Evolutionary conservation across 2,797 vertebrate genomes (phyloP).

Genomic region (Todus mexicanus): DNA sequence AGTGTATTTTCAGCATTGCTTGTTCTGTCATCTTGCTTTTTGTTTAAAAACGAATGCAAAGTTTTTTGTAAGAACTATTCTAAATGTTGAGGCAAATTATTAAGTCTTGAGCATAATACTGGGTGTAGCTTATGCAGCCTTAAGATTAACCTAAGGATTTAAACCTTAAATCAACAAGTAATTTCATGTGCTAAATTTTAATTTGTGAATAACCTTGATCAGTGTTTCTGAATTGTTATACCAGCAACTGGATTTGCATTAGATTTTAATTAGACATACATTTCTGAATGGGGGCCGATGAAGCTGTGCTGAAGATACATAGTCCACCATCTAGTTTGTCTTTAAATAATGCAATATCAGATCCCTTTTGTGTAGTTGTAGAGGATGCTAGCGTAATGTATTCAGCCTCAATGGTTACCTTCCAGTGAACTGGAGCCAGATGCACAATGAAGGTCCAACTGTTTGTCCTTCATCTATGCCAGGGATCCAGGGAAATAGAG

Average conservation of each 20-base stretch:
- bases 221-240: background rate
- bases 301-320: background rate
- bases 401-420: background rate
- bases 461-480: background rate
- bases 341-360: background rate
- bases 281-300: background rate
- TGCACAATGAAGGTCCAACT: background rate
- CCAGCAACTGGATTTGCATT: background rate
- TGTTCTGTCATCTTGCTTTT: background rate
- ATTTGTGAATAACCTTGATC: constrained; percentile 9
- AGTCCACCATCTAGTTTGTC: background rate
- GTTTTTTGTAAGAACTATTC: constrained; percentile 11
- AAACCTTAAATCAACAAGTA: constrained; percentile 2
- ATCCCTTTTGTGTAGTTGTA: background rate
- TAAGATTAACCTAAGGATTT: background rate
- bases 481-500: background rate
- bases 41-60: background rate
- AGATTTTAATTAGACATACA: background rate
- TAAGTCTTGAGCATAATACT: background rate
- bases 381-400: background rate
- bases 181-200: constrained; percentile 6
- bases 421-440: background rate
- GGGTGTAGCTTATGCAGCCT: constrained; percentile 6
- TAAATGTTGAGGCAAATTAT: constrained; percentile 8
- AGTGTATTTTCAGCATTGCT: background rate